A percentile compares a stretch with the other conserved stretches of the same genome.
Conservation (phyloP, 2,888 invertebrate genomes). For the Nomada ruficornis region DNA sequence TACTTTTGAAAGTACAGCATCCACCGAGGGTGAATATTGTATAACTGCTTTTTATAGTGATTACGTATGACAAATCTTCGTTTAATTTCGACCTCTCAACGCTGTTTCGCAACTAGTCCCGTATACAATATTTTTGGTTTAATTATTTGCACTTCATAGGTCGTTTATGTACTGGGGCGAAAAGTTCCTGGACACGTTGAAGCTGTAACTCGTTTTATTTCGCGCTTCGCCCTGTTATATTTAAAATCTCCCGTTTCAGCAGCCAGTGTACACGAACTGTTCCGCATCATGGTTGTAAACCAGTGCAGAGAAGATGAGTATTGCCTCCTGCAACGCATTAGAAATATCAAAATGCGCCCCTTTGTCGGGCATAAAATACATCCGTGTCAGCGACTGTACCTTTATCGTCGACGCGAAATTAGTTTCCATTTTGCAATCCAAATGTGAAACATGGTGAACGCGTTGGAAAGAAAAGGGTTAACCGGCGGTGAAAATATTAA, state of each 20-base stretch:
- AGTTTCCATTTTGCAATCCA: constrained; percentile 21
- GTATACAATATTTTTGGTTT: background rate
- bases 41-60: too few relatives aligned
- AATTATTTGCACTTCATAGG: background rate
- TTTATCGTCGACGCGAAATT: constrained; percentile 1
- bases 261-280: background rate
- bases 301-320: background rate
- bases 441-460: background rate
- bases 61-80: background rate
- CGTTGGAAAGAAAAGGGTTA: constrained; percentile 3
- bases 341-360: constrained; percentile 30
- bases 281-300: background rate
- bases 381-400: constrained; percentile 13
- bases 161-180: background rate
- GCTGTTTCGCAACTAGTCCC: background rate
- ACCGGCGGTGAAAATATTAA: constrained; percentile 17
- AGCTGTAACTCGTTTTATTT: constrained; percentile 1
- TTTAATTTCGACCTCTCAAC: background rate
- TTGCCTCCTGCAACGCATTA: constrained; percentile 23
- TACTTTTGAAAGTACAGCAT: too few relatives aligned
- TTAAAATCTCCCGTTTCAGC: background rate
- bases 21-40: too few relatives aligned
- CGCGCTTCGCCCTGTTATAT: background rate
- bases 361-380: constrained; percentile 13
- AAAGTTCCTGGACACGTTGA: background rate